phyloP scores from a whole-genome alignment of 92 coral and sea anemone species.

The Epizoanthus fatuus region DNA sequence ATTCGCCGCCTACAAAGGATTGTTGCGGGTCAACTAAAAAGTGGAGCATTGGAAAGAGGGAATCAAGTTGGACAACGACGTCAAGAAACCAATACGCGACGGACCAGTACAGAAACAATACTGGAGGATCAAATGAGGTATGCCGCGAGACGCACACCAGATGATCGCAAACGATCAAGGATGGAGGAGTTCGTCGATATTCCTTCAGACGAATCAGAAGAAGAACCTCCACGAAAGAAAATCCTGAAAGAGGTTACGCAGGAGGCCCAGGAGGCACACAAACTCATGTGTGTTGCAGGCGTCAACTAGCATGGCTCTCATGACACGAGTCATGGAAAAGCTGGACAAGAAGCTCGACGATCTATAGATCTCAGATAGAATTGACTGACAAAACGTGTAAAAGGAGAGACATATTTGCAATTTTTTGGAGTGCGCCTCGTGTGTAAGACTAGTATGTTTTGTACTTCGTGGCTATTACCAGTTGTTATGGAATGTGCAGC shows the following conservation, averaged over 20 bases:
- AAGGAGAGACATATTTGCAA: too few relatives aligned
- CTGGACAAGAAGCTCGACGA: background rate
- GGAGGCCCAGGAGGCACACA: conserved; percentile 44
- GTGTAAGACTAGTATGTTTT: too few relatives aligned
- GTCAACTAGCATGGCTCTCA: background rate
- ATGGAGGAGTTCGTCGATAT: conserved; percentile 23
- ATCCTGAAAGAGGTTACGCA: conserved; percentile 26
- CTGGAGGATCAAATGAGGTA: conserved; percentile 29
- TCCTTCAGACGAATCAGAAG: conserved; percentile 3
- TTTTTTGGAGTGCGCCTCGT: too few relatives aligned
- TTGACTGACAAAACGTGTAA: too few relatives aligned
- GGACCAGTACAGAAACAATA: conserved; percentile 3
- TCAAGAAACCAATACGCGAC: background rate
- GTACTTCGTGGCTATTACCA: too few relatives aligned
- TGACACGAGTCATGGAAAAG: conserved; percentile 25
- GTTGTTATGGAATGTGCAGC: too few relatives aligned
- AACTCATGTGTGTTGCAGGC: conserved; percentile 26
- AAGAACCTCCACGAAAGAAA: conserved; percentile 13
- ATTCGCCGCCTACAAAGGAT: conserved; percentile 24
- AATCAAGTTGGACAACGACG: background rate
- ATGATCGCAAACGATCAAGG: conserved; percentile 4
- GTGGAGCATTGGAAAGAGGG: background rate
- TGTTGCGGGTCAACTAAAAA: conserved; percentile 4
- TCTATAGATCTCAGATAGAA: background rate
- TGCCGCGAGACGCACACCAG: conserved; percentile 24